Conservation (phyloP, 1,140 invertebrate genomes). For the Arion vulgaris region DNA sequence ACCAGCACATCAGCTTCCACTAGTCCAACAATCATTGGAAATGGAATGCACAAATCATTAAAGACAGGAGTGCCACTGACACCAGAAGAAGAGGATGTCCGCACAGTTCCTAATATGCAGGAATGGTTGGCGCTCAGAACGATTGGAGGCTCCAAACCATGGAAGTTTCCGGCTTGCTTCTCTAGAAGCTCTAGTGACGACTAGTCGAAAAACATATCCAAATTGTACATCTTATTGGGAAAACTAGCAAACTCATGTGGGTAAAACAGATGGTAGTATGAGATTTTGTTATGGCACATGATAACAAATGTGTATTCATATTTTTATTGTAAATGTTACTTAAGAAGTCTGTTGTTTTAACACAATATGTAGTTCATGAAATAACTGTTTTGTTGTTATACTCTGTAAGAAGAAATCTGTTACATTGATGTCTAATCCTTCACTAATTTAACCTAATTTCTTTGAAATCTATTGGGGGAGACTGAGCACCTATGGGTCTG, state of each 20-base stretch:
- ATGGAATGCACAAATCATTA: slow-evolving; percentile 27
- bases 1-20: neutral
- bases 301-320: too few relatives aligned
- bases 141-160: slow-evolving; percentile 53
- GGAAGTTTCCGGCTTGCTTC: slow-evolving; percentile 38
- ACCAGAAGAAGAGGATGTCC: slow-evolving; percentile 53
- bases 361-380: too few relatives aligned
- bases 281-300: neutral
- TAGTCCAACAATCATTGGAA: slow-evolving; percentile 7
- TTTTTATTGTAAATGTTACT: too few relatives aligned
- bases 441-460: too few relatives aligned
- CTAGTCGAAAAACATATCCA: neutral
- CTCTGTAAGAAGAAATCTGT: too few relatives aligned
- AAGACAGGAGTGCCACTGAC: neutral
- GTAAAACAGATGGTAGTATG: neutral
- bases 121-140: slow-evolving; percentile 67
- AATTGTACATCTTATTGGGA: neutral
- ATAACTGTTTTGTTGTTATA: too few relatives aligned
- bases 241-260: neutral
- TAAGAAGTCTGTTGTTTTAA: too few relatives aligned
- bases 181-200: slow-evolving; percentile 37
- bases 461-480: too few relatives aligned
- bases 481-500: too few relatives aligned
- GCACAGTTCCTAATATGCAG: slow-evolving; percentile 60
- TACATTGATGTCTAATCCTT: too few relatives aligned